These are phyloP conservation scores for Xiphorhynchus elegans DNA, from an alignment of 2,113 vertebrate species.

Conservation along the genomic window DNA sequence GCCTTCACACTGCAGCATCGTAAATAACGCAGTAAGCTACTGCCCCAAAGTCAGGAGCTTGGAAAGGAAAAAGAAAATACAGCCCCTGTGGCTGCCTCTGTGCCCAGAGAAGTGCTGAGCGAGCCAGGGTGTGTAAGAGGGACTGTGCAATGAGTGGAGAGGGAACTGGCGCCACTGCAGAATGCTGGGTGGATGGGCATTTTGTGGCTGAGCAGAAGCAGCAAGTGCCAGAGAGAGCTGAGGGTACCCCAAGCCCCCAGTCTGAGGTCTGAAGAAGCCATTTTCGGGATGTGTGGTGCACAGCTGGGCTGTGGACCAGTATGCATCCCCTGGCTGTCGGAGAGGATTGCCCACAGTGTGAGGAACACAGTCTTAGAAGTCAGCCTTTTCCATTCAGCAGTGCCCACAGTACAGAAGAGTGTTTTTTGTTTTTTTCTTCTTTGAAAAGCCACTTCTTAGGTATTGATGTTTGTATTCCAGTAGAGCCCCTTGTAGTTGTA, in stretches of 20 bases:
- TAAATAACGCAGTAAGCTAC: slow-evolving; percentile 42
- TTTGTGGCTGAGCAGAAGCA: not conserved
- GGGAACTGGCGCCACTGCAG: not conserved
- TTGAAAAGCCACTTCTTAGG: not conserved
- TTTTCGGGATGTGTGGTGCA: not conserved
- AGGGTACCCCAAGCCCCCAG: not conserved
- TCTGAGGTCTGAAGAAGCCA: not conserved
- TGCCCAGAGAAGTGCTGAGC: not conserved
- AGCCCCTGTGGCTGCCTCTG: not conserved
- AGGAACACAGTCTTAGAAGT: not conserved
- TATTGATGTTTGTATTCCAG: not conserved
- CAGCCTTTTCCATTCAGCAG: not conserved
- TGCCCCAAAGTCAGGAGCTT: not conserved
- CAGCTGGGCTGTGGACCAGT: accelerated
- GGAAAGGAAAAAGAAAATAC: not conserved
- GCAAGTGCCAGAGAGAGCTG: not conserved
- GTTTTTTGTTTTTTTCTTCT: not conserved
- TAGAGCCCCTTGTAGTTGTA: not conserved
- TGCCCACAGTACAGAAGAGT: not conserved
- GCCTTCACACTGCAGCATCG: not conserved
- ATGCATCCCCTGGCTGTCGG: accelerated
- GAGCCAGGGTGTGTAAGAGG: not conserved
- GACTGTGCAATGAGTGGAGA: not conserved
- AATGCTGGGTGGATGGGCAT: not conserved
- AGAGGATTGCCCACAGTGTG: accelerated